Evolutionary conservation across 2,888 invertebrate species (phyloP).

Genomic region (Idaea straminata): DNA sequence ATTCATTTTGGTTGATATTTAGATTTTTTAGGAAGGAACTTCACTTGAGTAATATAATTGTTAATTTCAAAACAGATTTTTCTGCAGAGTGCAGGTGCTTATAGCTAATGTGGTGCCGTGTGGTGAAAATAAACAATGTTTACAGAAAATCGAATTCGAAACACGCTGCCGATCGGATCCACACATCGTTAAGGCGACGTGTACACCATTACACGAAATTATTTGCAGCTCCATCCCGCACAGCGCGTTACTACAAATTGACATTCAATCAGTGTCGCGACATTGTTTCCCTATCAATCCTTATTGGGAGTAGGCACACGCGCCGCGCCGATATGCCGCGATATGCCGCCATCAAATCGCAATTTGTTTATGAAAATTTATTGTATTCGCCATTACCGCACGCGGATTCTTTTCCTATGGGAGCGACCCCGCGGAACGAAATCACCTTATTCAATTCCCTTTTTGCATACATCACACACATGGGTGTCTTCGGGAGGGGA

Average conservation of each 20-base stretch:
- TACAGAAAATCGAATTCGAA: constrained; percentile 16
- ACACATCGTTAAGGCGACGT: constrained; percentile 69
- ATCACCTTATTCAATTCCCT: constrained; percentile 81
- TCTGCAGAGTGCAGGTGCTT: no score
- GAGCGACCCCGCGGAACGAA: constrained; percentile 74
- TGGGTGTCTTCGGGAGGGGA: constrained; percentile 65
- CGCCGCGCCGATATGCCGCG: constrained; percentile 65
- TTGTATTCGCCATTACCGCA: constrained; percentile 79
- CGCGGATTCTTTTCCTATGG: constrained; percentile 75
- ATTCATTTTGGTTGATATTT: no score
- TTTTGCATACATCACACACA: constrained; percentile 79
- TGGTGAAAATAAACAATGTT: neutral
- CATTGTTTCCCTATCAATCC: constrained; percentile 80
- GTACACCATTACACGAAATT: constrained; percentile 64
- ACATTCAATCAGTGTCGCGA: constrained; percentile 77
- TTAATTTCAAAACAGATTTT: no score
- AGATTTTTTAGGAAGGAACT: no score
- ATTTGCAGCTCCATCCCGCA: constrained; percentile 52
- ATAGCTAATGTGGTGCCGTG: neutral
- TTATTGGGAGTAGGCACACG: constrained; percentile 73
- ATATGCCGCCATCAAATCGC: constrained; percentile 76
- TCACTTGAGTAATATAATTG: no score
- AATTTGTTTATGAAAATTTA: constrained; percentile 81
- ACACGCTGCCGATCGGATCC: constrained; percentile 44
- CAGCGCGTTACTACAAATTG: constrained; percentile 56